Evolutionary conservation across 2,888 invertebrate species (phyloP), one percentile per base, ranked within the genome.

Genomic region (Pegoplata infirma): DNA sequence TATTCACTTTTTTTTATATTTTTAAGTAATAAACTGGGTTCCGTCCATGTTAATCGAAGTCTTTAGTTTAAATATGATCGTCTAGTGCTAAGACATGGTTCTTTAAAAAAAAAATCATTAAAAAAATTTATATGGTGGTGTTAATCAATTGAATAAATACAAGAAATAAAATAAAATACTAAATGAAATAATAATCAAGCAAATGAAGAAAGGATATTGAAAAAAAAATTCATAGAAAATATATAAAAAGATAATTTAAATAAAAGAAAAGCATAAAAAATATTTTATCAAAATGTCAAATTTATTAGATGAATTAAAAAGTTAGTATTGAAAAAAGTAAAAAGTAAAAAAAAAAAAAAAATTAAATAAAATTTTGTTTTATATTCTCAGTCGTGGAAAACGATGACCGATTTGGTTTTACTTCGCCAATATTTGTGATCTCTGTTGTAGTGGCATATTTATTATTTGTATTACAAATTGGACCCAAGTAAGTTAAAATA

Each of bases 391-490:
- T 69, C 17, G 32, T 47, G 1, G 77, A 79, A 36, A 8, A 58
- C 1, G 44, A 76, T 3, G 61, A 51, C 1, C 71, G 73, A 75
- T 67, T 79, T 36, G 76, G 68, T 10, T 58, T 79, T n/a, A 2
- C 44, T 0, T 47, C 82, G 32, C 83, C 85, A 4, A 63, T 74
- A 66, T 84, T 86, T 75, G 81, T 86, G 79, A 2, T 84, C 3
- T 2, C 49, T 17, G 67, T 83, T 2, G 56, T 88, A 53, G 58
- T 40, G 0, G 0, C 80, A n/a, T 89, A 89, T 82, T 80, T 88
- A 58, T 12, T 83, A 17, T 28, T 84, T 8, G 81, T 88, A 7
- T 81, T 80, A 5, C 46, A 81, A 68, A 73, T 81, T 55, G 81
- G 78, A 51, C 84, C 84, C 0, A 80, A 76, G 84, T 84, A 68